Percentiles rank a stretch among this genome's conserved stretches.
These are phyloP conservation scores for Ctenosaura bakeri DNA, from an alignment of 2,797 vertebrate species.

Conservation along the genomic window DNA sequence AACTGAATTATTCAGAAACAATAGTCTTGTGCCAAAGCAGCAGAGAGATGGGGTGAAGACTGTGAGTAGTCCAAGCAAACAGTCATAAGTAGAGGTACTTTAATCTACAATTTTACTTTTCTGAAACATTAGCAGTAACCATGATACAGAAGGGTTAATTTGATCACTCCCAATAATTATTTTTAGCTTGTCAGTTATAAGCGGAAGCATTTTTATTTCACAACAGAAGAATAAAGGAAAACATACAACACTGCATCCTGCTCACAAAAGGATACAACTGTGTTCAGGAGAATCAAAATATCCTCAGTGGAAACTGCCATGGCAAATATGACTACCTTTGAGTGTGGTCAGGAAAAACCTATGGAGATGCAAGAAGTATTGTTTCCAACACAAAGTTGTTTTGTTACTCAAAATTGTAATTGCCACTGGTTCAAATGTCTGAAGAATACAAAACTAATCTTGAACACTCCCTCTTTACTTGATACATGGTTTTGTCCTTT, in stretches of 20 bases:
- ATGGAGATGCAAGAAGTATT: background rate
- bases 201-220: conserved; percentile 24
- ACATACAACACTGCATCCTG: conserved; percentile 24
- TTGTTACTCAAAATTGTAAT: background rate
- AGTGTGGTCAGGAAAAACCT: background rate
- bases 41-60: background rate
- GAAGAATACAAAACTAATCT: background rate
- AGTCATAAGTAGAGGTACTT: background rate
- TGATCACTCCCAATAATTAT: conserved; percentile 12
- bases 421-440: background rate
- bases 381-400: conserved; percentile 11
- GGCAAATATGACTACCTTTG: background rate
- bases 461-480: background rate
- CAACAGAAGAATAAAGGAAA: conserved; percentile 19
- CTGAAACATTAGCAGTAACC: background rate
- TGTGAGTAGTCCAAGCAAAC: background rate
- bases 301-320: background rate
- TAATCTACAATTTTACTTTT: background rate
- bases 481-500: background rate
- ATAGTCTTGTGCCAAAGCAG: background rate
- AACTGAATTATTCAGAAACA: background rate
- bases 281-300: background rate
- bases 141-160: background rate
- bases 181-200: conserved; percentile 15
- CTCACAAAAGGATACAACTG: background rate